Conservation (phyloP, 1,140 invertebrate species). For the Drosophila tristis region DNA sequence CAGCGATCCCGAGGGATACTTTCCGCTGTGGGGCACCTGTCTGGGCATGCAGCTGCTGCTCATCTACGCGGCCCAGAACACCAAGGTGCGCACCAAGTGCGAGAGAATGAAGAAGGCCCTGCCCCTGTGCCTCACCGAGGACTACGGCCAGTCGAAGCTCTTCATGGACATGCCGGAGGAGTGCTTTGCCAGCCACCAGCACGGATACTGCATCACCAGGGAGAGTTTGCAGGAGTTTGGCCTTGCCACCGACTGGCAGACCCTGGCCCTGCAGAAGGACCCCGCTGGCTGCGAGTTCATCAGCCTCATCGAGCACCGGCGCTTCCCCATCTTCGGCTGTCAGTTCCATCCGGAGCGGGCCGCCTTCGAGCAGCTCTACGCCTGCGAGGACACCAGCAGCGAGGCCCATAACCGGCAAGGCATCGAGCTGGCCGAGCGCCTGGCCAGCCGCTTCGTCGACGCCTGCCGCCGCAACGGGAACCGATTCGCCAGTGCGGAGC, state of each 20-base stretch:
- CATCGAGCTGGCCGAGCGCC: slow-evolving; percentile 88
- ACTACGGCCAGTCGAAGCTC: slow-evolving; percentile 85
- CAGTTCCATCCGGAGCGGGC: slow-evolving; percentile 97
- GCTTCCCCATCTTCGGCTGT: slow-evolving; percentile 92
- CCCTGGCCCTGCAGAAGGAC: slow-evolving; percentile 90
- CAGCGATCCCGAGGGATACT: slow-evolving; percentile 87
- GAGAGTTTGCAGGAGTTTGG: slow-evolving; percentile 84
- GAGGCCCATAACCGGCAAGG: slow-evolving; percentile 83
- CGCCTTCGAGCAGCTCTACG: slow-evolving; percentile 90
- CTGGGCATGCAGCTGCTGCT: slow-evolving; percentile 93
- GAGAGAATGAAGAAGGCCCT: slow-evolving; percentile 22
- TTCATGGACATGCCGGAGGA: slow-evolving; percentile 85
- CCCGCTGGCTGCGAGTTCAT: slow-evolving; percentile 87
- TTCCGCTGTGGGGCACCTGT: slow-evolving; percentile 95
- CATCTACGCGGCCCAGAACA: slow-evolving; percentile 86
- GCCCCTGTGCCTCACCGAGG: slow-evolving; percentile 38
- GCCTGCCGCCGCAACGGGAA: slow-evolving; percentile 88
- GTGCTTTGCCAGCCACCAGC: slow-evolving; percentile 90
- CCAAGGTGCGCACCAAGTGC: slow-evolving; percentile 58
- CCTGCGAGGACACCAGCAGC: slow-evolving; percentile 86
- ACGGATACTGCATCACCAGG: slow-evolving; percentile 89
- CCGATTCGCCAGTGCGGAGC: slow-evolving; percentile 83
- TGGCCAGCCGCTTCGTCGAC: slow-evolving; percentile 92
- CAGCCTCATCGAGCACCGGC: slow-evolving; percentile 87
- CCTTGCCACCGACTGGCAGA: slow-evolving; percentile 87